phyloP scores from a whole-genome alignment of 2,888 invertebrate genomes.

The Amphipyra berbera region DNA sequence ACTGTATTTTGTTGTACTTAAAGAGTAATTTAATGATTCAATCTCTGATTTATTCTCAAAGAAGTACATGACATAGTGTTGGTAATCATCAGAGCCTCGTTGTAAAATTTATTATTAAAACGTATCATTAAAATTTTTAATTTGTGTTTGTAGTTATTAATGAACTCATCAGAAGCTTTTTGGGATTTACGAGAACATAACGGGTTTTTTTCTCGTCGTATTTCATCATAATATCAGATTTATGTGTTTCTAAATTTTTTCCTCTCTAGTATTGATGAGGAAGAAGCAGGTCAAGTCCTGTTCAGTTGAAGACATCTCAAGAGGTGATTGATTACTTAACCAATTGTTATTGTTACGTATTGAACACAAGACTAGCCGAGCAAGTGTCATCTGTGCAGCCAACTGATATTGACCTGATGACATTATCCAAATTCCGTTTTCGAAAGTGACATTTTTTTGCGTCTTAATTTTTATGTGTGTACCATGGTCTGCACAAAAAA shows the following conservation, averaged over 20 bases:
- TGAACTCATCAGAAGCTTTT: background rate
- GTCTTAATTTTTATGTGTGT: conserved; percentile 2
- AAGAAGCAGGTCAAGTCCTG: conserved; percentile 37
- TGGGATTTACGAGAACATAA: background rate
- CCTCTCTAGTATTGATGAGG: conserved; percentile 22
- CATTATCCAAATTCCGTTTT: conserved; percentile 37
- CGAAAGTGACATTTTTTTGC: conserved; percentile 14
- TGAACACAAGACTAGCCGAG: conserved; percentile 11
- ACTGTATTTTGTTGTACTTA: too few species aligned
- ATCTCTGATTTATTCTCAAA: too few species aligned
- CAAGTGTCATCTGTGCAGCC: conserved; percentile 4
- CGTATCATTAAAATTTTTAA: too few species aligned
- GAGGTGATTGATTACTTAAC: conserved; percentile 7
- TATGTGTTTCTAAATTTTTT: conserved; percentile 3
- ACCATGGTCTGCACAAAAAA: background rate
- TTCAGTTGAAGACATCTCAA: conserved; percentile 20
- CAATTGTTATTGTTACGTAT: conserved; percentile 19
- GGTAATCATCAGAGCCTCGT: too few species aligned
- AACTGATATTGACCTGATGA: conserved; percentile 41
- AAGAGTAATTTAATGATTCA: too few species aligned
- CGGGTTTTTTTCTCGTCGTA: conserved; percentile 16
- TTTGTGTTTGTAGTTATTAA: too few species aligned
- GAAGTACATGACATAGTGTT: too few species aligned
- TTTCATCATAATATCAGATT: conserved; percentile 27
- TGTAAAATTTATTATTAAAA: too few species aligned